Evolutionary conservation across 2,797 vertebrate species (phyloP).

Genomic region (Phyllotis vaccarum): DNA sequence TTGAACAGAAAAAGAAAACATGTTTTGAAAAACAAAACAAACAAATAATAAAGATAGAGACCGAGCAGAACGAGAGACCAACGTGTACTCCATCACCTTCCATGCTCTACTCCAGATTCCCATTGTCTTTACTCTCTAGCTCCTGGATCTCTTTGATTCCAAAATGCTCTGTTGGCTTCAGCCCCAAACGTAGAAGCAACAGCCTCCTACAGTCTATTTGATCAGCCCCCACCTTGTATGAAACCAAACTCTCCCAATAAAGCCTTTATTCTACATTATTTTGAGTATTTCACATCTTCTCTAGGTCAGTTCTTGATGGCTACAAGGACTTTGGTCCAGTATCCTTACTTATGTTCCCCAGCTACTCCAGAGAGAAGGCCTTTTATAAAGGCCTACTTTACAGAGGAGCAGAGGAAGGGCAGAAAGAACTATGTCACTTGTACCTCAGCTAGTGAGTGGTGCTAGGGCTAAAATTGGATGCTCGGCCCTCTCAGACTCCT

Average conservation of each 20-base stretch:
- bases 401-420: background rate
- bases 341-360: background rate
- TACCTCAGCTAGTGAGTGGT: background rate
- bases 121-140: background rate
- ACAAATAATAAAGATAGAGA: background rate
- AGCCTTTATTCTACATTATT: background rate
- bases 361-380: background rate
- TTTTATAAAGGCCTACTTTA: background rate
- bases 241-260: background rate
- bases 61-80: background rate
- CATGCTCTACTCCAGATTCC: background rate
- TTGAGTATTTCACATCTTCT: background rate
- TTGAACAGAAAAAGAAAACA: background rate
- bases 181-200: background rate
- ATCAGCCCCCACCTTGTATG: too few relatives aligned
- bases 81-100: rapidly evolving
- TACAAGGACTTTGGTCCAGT: background rate
- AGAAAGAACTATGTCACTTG: background rate
- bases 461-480: background rate
- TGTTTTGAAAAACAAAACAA: background rate
- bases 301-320: background rate
- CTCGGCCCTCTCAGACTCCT: background rate
- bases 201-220: background rate
- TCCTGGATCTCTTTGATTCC: background rate
- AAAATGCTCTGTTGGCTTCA: background rate